phyloP scores from a whole-genome alignment of 2,797 vertebrate genomes.

The Diceros bicornis region DNA sequence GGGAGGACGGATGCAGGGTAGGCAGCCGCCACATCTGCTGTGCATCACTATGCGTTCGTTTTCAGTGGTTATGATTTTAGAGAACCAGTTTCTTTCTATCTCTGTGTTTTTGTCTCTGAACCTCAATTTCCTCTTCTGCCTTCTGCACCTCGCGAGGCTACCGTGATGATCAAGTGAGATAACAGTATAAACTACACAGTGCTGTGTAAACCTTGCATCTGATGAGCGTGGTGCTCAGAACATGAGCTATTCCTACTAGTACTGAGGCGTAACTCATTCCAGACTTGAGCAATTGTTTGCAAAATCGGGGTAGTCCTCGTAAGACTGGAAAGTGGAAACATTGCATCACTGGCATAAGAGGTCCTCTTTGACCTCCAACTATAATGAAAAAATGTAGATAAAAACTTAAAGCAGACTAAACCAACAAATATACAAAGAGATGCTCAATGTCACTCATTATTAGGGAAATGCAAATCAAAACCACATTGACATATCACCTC shows the following conservation, averaged over 20 bases:
- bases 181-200: not conserved
- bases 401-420: not conserved
- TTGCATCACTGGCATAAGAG: not conserved
- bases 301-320: not conserved
- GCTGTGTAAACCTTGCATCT: not conserved
- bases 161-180: not conserved
- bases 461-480: not conserved
- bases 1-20: not conserved
- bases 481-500: not conserved
- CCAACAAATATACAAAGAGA: not conserved
- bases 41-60: not conserved
- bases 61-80: slow-evolving; percentile 45
- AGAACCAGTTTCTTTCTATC: slow-evolving; percentile 13
- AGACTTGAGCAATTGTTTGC: not conserved
- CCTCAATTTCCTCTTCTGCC: slow-evolving; percentile 51
- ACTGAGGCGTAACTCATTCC: not conserved
- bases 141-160: not conserved
- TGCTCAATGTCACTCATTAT: not conserved
- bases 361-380: not conserved
- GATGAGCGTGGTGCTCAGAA: fast-evolving
- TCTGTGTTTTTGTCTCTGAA: slow-evolving; percentile 58
- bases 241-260: fast-evolving
- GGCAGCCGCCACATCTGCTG: not conserved
- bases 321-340: not conserved
- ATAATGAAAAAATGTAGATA: not conserved